A percentile compares a stretch with the other conserved stretches of the same genome.
Evolutionary conservation across 1,140 invertebrate genomes (phyloP).

Genomic region (Anastrepha obliqua): DNA sequence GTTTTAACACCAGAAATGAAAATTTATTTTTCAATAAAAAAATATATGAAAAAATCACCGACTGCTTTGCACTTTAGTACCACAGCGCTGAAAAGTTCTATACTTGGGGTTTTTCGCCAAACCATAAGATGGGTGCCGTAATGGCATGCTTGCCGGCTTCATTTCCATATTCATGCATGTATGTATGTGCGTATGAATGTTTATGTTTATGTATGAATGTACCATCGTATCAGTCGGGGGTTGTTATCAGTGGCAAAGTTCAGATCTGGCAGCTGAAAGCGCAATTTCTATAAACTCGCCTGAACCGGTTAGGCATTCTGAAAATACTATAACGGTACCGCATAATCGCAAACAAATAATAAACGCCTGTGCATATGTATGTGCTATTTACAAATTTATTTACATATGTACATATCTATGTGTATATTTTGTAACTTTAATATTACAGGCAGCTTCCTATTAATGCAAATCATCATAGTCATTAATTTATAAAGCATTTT

Average conservation of each 20-base stretch:
- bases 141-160: neutral
- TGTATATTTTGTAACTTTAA: too few species aligned
- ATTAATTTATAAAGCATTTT: too few species aligned
- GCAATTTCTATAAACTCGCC: neutral
- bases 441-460: too few species aligned
- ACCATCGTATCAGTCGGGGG: constrained; percentile 13
- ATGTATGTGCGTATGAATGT: neutral
- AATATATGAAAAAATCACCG: too few species aligned
- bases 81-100: too few species aligned
- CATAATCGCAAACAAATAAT: too few species aligned
- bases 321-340: neutral
- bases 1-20: too few species aligned
- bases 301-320: neutral
- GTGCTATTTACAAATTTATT: neutral
- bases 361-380: neutral
- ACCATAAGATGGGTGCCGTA: neutral
- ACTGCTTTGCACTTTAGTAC: too few species aligned
- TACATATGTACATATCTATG: too few species aligned
- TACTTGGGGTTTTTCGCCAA: neutral
- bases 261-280: constrained; percentile 20
- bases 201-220: neutral
- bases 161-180: neutral
- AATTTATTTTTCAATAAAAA: too few species aligned
- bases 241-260: constrained; percentile 45
- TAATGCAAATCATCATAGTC: too few species aligned